Evolutionary conservation across 2,113 vertebrate genomes (phyloP), one percentile per base, ranked within the genome.

Genomic region (Tor tambroides): DNA sequence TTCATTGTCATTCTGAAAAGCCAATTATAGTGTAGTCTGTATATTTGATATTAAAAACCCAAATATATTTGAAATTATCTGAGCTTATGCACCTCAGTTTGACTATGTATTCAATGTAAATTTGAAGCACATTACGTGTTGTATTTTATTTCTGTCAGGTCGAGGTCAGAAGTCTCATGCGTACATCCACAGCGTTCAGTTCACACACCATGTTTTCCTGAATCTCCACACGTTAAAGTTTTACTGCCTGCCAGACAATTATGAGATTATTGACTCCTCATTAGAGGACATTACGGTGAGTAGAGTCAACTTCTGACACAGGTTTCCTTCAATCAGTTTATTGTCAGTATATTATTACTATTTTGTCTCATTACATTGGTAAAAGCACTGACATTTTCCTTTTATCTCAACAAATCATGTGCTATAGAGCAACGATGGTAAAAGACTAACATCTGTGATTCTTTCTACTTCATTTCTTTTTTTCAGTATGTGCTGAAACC

Each of bases 211-310:
- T 0, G 98, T 99, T 51, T 99, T 99, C 92, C 96, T 99, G 82
- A 99, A 99, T 89, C 95, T 99, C 67, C 98, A 99, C 92, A 99
- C 98, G 0, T 96, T 99, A 86, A 99, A 97, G 93, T 99, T 99
- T 90, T 99, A 99, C 93, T 99, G 98, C 89, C 94, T 99, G 80
- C 98, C 98, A 0, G 98, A 99, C 93, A 99, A 99, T 93, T 99
- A 99, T 2, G 97, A 99, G 92, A 99, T 99, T 94, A 98, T 99
- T 0, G 98, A 99, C 90, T 99, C 98, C 17, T 99, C 98, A 0
- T 92, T 99, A 6, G 98, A 99, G 90, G 98, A 99, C 85, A 98
- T 99, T 90, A 99, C 98, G 3, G 97, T 98, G 79, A 19, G 95
- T 90, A 1, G 49, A 84, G 15, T 51, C 21, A n/a, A 61, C 2